These are phyloP conservation scores for Coracias cyanogaster DNA, from an alignment of 2,797 vertebrate genomes.

Conservation along the genomic window DNA sequence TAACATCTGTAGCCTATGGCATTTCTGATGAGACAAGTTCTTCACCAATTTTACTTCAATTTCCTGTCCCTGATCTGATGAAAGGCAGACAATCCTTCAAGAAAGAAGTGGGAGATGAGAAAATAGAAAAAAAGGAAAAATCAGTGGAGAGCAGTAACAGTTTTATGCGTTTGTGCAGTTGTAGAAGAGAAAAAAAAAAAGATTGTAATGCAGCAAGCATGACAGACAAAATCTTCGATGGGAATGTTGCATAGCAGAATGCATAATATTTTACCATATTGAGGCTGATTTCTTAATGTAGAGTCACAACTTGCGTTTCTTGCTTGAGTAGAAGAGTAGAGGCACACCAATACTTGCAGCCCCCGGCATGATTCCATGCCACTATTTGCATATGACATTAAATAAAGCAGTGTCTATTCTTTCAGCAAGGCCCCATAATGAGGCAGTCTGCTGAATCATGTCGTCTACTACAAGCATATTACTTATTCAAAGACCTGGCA, in stretches of 20 bases:
- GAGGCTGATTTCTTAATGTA: not conserved
- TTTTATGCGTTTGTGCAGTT: not conserved
- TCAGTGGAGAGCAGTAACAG: not conserved
- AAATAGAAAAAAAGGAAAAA: not conserved
- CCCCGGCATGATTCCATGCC: not conserved
- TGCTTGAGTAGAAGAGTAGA: not conserved
- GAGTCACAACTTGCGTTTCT: not conserved
- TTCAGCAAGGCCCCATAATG: not conserved
- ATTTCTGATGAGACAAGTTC: not conserved
- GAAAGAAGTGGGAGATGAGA: not conserved
- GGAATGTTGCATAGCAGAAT: not conserved
- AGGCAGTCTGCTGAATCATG: not conserved
- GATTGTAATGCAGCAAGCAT: not conserved
- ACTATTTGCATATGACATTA: not conserved
- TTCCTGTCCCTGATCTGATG: not conserved
- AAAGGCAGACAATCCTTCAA: not conserved
- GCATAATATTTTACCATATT: not conserved
- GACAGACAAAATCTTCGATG: not conserved
- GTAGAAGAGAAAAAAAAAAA: not conserved
- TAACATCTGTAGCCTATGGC: not conserved
- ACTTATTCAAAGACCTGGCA: not conserved
- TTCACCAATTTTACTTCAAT: not conserved
- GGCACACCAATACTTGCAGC: accelerated
- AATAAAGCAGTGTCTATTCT: not conserved
- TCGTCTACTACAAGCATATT: not conserved